Evolutionary conservation across 2,113 vertebrate species (phyloP), one percentile per base, ranked within the genome.

Genomic region (Pampusana beccarii): DNA sequence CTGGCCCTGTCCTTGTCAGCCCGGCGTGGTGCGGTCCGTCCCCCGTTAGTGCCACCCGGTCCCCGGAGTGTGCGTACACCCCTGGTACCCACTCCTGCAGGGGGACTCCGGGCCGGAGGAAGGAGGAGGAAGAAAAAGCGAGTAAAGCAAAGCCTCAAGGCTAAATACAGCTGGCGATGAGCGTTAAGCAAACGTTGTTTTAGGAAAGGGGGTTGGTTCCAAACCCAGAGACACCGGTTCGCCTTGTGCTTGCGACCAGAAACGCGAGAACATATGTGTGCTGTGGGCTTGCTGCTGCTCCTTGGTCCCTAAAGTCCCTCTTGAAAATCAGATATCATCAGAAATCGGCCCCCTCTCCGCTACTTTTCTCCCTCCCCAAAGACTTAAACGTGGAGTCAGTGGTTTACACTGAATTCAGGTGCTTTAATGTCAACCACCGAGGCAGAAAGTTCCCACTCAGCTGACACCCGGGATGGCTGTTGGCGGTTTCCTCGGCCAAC

Each of bases 221-320:
- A 25, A 51, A 73, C 18, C 5, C 19, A 3, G 50, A 23, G 48
- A 29, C 44, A 31, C 9, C 61, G 18, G 36, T 31, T 82, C 6
- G 3, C 28, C 16, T 10, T 9, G 36, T 16, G 56, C 33, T 86
- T 46, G 67, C 11, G 11, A 12, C 10, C 73, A 70, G 67, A 66
- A 80, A 50, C 10, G 21, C n/a, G 17, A 25, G 33, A 31, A n/a
- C 36, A 5, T 0, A 3, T 1, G 11, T 16, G 34, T 3, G 77
- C 46, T 8, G 15, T 0, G 23, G 17, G 58, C 5, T 56, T 11
- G 44, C 31, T 57, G 54, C 70, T 53, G 36, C 23, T 53, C 58
- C 66, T 26, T 6, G 40, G 23, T 44, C 16, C 54, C 40, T 48
- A 13, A 10, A 44, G 19, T 11, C 10, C 36, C 62, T 14, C 4